A percentile compares a stretch with the other conserved stretches of the same genome.
Conservation (phyloP, 1,140 invertebrate genomes). For the Sipha flava region DNA sequence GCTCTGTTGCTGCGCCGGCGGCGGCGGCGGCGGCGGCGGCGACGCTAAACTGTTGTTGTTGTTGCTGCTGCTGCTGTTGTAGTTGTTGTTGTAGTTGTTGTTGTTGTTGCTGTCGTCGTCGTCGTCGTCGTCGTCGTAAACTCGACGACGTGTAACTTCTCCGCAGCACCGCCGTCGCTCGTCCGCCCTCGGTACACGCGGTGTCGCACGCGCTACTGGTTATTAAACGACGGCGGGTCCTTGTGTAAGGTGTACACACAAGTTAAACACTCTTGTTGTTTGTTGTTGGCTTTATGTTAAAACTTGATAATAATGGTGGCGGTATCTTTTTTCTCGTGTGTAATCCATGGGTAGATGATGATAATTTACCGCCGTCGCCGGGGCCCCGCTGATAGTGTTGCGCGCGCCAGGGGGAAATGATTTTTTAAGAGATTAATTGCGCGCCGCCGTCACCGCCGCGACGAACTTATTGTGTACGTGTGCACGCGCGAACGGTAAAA, state of each 20-base stretch:
- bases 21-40: background rate
- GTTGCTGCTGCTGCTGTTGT: background rate
- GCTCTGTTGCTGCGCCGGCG: background rate
- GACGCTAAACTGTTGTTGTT: conserved; percentile 28
- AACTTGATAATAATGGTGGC: conserved; percentile 18
- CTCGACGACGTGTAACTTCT: conserved; percentile 16
- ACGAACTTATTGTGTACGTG: background rate
- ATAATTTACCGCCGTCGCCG: conserved; percentile 1
- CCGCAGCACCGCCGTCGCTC: background rate
- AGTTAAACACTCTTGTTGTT: conserved; percentile 25
- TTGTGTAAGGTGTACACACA: conserved; percentile 7
- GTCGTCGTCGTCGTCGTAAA: background rate
- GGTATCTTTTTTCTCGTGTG: conserved; percentile 1
- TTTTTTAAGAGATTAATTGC: conserved; percentile 16
- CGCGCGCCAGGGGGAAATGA: conserved; percentile 2
- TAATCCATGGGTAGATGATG: background rate
- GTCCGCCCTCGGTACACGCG: background rate
- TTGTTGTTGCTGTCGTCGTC: background rate
- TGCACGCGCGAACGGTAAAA: background rate
- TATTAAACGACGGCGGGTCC: background rate
- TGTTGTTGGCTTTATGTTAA: conserved; percentile 23
- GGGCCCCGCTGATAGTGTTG: background rate
- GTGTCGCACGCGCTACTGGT: background rate
- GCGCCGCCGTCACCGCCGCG: background rate
- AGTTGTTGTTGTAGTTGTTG: background rate